Percentiles rank a stretch among this genome's conserved stretches.
These are phyloP conservation scores for Eriocheir sinensis DNA, from an alignment of 1,140 invertebrate genomes.

Conservation along the genomic window DNA sequence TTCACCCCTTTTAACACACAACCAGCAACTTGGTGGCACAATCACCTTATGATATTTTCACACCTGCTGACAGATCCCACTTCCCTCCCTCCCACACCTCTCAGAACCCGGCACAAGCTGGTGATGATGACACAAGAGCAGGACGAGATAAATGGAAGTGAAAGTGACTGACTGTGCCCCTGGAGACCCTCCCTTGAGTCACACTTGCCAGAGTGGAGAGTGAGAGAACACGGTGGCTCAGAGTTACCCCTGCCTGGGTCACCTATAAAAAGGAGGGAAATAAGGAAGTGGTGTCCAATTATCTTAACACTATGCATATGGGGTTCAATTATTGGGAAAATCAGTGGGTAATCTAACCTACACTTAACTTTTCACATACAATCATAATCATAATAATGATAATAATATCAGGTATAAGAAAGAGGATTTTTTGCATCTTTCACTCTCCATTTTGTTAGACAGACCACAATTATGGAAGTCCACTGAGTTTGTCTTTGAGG, in stretches of 20 bases:
- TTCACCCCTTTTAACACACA: constrained; percentile 5
- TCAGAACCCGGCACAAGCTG: constrained; percentile 12
- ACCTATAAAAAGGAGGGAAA: constrained; percentile 48
- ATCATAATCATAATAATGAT: constrained; percentile 67
- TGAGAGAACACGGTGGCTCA: constrained; percentile 64
- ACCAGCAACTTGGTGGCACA: background rate
- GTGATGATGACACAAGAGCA: constrained; percentile 2
- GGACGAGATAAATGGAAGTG: constrained; percentile 64
- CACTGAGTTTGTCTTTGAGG: constrained; percentile 53
- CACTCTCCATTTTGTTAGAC: constrained; percentile 71
- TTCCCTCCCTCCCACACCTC: background rate
- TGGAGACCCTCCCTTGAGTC: constrained; percentile 42
- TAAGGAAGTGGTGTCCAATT: constrained; percentile 66
- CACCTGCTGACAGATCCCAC: background rate
- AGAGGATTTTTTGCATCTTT: constrained; percentile 74
- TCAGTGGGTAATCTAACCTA: constrained; percentile 71
- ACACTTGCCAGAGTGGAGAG: constrained; percentile 70
- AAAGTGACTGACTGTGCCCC: constrained; percentile 65
- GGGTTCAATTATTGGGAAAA: constrained; percentile 68
- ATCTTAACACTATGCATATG: constrained; percentile 76
- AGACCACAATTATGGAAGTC: constrained; percentile 71
- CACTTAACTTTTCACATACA: constrained; percentile 75
- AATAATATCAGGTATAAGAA: constrained; percentile 62
- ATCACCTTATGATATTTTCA: background rate
- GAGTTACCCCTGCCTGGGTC: constrained; percentile 42